Evolutionary conservation across 2,888 invertebrate genomes (phyloP).

Genomic region (Caradrina kadenii): DNA sequence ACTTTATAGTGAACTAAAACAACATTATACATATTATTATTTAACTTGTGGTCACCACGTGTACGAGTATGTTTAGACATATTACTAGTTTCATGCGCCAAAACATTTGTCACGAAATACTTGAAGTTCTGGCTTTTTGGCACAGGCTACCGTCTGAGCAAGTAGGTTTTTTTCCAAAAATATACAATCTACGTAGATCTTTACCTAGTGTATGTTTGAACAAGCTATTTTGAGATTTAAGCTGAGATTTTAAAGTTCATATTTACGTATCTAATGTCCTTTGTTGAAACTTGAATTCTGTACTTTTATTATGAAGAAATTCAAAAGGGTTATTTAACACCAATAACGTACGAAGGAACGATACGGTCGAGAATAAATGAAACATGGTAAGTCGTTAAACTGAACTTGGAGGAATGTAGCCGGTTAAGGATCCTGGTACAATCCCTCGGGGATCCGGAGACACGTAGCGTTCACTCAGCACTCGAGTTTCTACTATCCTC

Average conservation of each 20-base stretch:
- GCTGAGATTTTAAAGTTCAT: background rate
- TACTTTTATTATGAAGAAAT: background rate
- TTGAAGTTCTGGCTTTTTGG: slow-evolving; percentile 30
- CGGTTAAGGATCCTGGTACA: slow-evolving; percentile 77
- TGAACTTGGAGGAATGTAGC: slow-evolving; percentile 76
- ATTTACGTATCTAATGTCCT: too few species aligned
- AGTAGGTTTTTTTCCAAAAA: background rate
- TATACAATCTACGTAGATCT: background rate
- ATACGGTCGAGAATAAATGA: slow-evolving; percentile 71
- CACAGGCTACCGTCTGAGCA: background rate
- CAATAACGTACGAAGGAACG: slow-evolving; percentile 53
- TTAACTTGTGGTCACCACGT: slow-evolving; percentile 34
- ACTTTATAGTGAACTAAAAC: slow-evolving; percentile 19
- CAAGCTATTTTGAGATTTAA: slow-evolving; percentile 4
- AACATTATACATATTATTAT: slow-evolving; percentile 32
- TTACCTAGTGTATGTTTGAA: background rate
- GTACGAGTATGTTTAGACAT: slow-evolving; percentile 37
- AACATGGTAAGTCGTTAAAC: slow-evolving; percentile 76
- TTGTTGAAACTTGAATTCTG: background rate
- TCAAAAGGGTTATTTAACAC: slow-evolving; percentile 38
- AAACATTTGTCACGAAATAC: slow-evolving; percentile 38
- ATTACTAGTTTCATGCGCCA: slow-evolving; percentile 47
- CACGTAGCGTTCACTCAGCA: slow-evolving; percentile 85
- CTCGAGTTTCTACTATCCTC: slow-evolving; percentile 79
- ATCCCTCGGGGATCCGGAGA: slow-evolving; percentile 79